A percentile compares a stretch with the other conserved stretches of the same genome.
Evolutionary conservation across 2,113 vertebrate species (phyloP).

Genomic region (Epinephelus moara): DNA sequence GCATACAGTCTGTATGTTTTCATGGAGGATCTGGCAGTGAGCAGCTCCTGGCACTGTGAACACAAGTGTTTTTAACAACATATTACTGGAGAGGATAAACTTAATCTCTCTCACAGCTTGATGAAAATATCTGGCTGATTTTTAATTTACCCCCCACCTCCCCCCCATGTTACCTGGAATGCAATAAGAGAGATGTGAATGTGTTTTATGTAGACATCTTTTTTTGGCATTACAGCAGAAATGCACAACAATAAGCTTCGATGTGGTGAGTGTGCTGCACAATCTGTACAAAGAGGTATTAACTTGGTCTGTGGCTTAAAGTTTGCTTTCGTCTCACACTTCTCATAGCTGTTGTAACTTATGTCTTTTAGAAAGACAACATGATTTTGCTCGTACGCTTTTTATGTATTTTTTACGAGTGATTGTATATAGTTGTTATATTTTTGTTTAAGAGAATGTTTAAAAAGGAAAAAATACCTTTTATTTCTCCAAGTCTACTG

Average conservation of each 20-base stretch:
- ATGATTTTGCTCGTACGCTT: slow-evolving; percentile 91
- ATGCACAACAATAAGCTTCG: slow-evolving; percentile 90
- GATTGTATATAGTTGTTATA: slow-evolving; percentile 98
- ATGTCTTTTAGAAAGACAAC: slow-evolving; percentile 99
- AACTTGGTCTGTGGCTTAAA: slow-evolving; percentile 87
- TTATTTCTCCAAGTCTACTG: slow-evolving; percentile 90
- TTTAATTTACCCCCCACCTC: slow-evolving; percentile 72
- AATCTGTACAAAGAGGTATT: slow-evolving; percentile 88
- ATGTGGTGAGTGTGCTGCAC: slow-evolving; percentile 90
- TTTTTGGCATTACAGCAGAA: slow-evolving; percentile 84
- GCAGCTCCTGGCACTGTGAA: slow-evolving; percentile 27
- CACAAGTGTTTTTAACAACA: slow-evolving; percentile 26
- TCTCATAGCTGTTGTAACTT: slow-evolving; percentile 93
- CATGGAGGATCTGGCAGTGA: slow-evolving; percentile 6
- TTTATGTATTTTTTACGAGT: slow-evolving; percentile 96
- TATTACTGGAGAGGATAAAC: slow-evolving; percentile 2
- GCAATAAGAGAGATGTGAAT: slow-evolving; percentile 88
- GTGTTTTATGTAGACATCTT: slow-evolving; percentile 62
- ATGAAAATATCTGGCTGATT: slow-evolving; percentile 27
- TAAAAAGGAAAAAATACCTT: slow-evolving; percentile 84
- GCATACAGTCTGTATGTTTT: slow-evolving; percentile 5
- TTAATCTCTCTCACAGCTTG: neutral
- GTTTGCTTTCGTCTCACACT: slow-evolving; percentile 87
- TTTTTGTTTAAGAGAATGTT: slow-evolving; percentile 98
- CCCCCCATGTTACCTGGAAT: slow-evolving; percentile 78